Evolutionary conservation across 2,113 vertebrate species (phyloP), one percentile per base, ranked within the genome.

Genomic region (Lophius piscatorius): DNA sequence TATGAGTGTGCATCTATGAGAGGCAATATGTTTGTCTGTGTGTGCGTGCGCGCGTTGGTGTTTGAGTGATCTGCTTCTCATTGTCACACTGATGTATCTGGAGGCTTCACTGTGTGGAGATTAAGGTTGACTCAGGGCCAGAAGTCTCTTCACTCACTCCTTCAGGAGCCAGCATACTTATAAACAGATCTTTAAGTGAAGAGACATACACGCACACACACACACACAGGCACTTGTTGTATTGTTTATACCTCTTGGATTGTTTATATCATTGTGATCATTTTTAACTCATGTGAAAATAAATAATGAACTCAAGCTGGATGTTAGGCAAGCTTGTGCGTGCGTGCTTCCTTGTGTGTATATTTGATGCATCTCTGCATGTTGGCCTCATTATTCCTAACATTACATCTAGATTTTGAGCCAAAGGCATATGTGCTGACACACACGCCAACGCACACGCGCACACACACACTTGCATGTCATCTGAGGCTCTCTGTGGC

Each of bases 71-170:
- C 73, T 83, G 72, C 68, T 65, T 69, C 63, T 75, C 60, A 58
- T 69, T 59, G 61, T n/a, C 7, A 45, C 46, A 17, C 65, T 79
- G 76, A 74, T 72, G 28, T 67, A 56, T 65, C 65, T 70, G 52
- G 74, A 73, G 71, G 55, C 63, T 1, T 4, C 17, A 16, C 47
- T 70, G 70, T 45, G 50, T 6, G 6, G 42, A 79, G 63, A 75
- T 82, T 70, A 81, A 78, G 77, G 58, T 63, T 72, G 80, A 82
- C 6, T 24, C 46, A 45, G 42, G 1, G 50, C 69, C 55, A 74
- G 42, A 63, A 81, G 72, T 78, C 33, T 82, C 74, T 65, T 74
- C 46, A 28, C 48, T 81, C 80, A 70, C 54, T 80, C 63, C 13
- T 48, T 17, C 41, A 60, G 47, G 60, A 60, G 63, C 63, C 62